Conservation (phyloP, 1,140 invertebrate genomes). For the Myzus persicae region DNA sequence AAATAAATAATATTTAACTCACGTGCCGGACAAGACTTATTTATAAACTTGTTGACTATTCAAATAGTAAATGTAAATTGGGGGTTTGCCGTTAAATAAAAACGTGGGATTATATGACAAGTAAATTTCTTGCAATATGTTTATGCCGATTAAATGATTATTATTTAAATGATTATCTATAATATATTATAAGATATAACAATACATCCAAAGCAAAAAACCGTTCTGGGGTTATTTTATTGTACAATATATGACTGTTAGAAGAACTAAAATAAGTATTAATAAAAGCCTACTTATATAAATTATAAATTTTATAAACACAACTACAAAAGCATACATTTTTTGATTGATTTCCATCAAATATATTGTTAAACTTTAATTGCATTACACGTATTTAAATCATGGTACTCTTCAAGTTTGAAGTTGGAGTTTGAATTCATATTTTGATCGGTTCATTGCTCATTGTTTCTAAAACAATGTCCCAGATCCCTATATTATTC, state of each 20-base stretch:
- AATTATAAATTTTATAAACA: not conserved
- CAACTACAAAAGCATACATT: not conserved
- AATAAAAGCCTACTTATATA: not conserved
- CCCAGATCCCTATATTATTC: no score
- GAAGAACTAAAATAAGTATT: not conserved
- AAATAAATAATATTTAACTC: not conserved
- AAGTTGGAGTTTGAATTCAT: no score
- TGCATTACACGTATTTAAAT: no score
- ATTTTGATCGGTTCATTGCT: no score
- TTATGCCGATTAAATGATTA: not conserved
- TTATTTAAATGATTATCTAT: not conserved
- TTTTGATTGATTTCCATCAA: not conserved
- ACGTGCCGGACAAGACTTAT: no score
- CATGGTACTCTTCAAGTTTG: no score
- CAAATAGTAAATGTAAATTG: constrained; percentile 28
- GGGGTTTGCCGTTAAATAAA: not conserved
- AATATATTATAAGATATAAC: not conserved
- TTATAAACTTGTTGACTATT: constrained; percentile 26
- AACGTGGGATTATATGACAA: not conserved
- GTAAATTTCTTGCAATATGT: not conserved
- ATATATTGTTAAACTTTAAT: no score
- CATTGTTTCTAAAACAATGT: no score
- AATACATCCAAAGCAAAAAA: not conserved
- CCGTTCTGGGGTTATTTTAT: not conserved
- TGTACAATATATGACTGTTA: not conserved